Base-by-base conservation (phyloP, 1,140 invertebrate species). In the Orchesella cincta region DNA sequence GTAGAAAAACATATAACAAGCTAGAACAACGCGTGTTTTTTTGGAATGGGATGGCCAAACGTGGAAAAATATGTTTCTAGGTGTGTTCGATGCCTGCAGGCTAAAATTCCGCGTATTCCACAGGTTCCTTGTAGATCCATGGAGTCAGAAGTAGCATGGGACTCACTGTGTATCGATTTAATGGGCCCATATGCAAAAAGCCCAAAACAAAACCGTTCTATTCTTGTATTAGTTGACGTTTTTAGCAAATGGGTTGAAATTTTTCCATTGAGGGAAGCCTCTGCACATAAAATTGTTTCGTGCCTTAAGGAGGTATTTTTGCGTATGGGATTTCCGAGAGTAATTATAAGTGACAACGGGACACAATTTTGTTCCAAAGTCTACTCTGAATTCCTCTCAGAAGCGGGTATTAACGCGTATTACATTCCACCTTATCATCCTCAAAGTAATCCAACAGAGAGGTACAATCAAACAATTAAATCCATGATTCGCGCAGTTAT, bases 231-330 rank as follows among this genome's bases (percentile, higher is more conserved):
- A n/a, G 85, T 88, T 0, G 87, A 88, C 78, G 72, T 83, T 26
- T 85, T 82, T 73, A 86, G 87, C 1, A 75, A 85, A 23, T 89
- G 85, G 85, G 85, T 84, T 0, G 86, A 87, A 81, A 85, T 85
- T 1, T 78, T 86, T 33, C 86, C 87, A 0, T 51, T 87, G 23
- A 20, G 71, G 20, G 39, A 36, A 14, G 71, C 71, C n/a, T 39
- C 14, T 5, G 26, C 71, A 3, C 14, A 5, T 12, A 5, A 36
- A 20, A 51, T 73, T 5, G 26, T 54, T 79, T 8, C 78, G 79
- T 14, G 57, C 79, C 18, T 78, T 1, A 72, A 36, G 29, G 23
- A 73, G 20, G 20, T 46, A 39, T 73, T 73, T 39, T 31, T 36
- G 3, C 2, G 3, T n/a, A 39, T n/a, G 2, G 71, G 71, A 46